Evolutionary conservation across 2,888 invertebrate species (phyloP), one percentile per base, ranked within the genome.

Genomic region (Drosophila maculinotata): DNA sequence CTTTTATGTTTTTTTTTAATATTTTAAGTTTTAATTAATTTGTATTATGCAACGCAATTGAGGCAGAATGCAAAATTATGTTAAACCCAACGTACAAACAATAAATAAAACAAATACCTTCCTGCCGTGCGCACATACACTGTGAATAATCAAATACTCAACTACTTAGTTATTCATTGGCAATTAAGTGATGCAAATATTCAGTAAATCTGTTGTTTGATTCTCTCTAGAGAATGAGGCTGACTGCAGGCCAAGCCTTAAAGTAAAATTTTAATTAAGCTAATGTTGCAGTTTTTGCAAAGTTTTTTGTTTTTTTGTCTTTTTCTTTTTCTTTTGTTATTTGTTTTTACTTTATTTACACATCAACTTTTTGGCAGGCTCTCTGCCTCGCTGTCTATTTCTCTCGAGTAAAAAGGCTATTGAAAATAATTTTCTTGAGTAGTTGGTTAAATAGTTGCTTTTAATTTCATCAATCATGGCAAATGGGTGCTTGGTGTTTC

Each of bases 121-220:
- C 91, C 91, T 91, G 91, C 91, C 91, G 90, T 85, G 87, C 90
- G 90, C 85, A 86, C 85, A 85, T 60, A 75, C 62, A 59, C 58
- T 54, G 45, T 59, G 54, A 59, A 57, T 48, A 38, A 33, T 26
- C 58, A 42, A 35, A 52, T 7, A 49, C 15, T 51, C 6, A 52
- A 60, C 41, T 41, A 51, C 41, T 68, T 39, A 52, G 57, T 60
- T 59, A 56, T 38, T 45, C 36, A 66, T 58, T 57, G 70, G 36
- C 54, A 64, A 72, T 62, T 66, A 58, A 59, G 28, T 70, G 35
- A 49, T 47, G 49, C 47, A 35, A 44, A 54, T 35, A 68, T 36
- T 60, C 23, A 67, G 36, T 72, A 30, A 58, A 47, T 59, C 23
- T 30, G 42, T 7, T 42, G 10, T 31, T 30, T 31, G 51, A 15